Conservation (phyloP, 2,113 vertebrate species). For the Cyprinodon brontotheroides region DNA sequence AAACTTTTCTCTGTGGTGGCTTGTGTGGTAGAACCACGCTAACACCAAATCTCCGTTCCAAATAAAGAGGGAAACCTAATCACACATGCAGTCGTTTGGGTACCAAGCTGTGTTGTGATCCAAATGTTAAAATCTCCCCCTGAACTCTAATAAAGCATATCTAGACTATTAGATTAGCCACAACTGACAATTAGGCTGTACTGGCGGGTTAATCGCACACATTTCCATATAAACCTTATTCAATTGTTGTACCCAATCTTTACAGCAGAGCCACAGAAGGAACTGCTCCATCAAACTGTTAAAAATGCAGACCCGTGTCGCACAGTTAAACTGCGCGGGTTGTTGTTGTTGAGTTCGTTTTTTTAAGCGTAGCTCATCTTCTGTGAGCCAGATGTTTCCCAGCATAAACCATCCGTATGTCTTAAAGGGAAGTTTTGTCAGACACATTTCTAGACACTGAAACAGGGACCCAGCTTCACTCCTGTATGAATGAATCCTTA, state of each 20-base stretch:
- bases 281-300: constrained; percentile 21
- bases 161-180: constrained; percentile 60
- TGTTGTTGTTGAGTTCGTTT: constrained; percentile 11
- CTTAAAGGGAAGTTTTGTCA: constrained; percentile 57
- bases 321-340: background rate
- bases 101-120: constrained; percentile 44
- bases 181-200: constrained; percentile 59
- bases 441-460: constrained; percentile 41
- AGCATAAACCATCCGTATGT: constrained; percentile 24
- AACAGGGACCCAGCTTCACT: constrained; percentile 23
- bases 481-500: background rate
- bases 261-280: constrained; percentile 15
- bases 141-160: constrained; percentile 55
- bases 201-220: constrained; percentile 30
- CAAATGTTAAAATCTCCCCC: constrained; percentile 41
- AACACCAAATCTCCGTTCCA: constrained; percentile 40
- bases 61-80: constrained; percentile 25
- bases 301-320: constrained; percentile 1
- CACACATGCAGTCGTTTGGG: constrained; percentile 38
- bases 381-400: constrained; percentile 53
- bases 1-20: constrained; percentile 57
- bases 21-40: constrained; percentile 34
- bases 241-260: constrained; percentile 28
- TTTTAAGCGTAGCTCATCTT: constrained; percentile 19
- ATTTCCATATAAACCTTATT: constrained; percentile 32